Base-by-base conservation (phyloP, 2,113 vertebrate genomes). In the Nibea coibor region DNA sequence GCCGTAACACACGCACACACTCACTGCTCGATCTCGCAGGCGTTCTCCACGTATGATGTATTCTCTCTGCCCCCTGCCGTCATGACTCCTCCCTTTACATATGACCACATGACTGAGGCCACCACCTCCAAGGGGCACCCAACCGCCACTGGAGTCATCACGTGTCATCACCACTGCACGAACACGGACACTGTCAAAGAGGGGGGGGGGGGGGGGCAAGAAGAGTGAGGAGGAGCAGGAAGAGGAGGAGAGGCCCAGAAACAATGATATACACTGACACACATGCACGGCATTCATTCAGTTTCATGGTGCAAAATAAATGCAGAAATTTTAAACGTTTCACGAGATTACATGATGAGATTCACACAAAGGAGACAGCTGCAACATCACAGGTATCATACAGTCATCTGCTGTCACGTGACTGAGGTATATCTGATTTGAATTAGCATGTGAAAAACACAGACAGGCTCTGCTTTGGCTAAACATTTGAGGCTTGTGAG, bases 111-210 rank as follows among this genome's bases (percentile, higher is more conserved):
- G 96, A 93, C 97, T 98, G 90, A 98, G 96, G 93, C 97, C 96
- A 57, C 96, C 96, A 77, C 97, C 97, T 90, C 96, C 97, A 83
- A 97, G 95, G 89, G 96, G 96, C 91, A 97, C 96, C 97, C 97
- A 98, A 84, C 97, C 97, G 86, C 96, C 97, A 90, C 97, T 97
- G 91, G 96, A 97, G 95, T 98, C 97, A 80, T 97, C 97, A 93
- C 97, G 96, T 93, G 96, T 96, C 97, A 98, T 97, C 95, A 98
- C 97, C 95, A 98, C 96, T 12, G 96, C 97, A 89, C 97, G 96
- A 93, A 97, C 97, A 95, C 96, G 96, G 93, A 97, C 96, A 87
- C 95, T 95, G 92, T 91, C 79, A 75, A 45, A 45, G 43, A 12
- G 31, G 31, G 43, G 81, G n/a, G n/a, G n/a, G n/a, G 76, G 81